A percentile compares a stretch with the other conserved stretches of the same genome.
phyloP scores from a whole-genome alignment of 1,140 invertebrate species.

The Triops cancriformis region DNA sequence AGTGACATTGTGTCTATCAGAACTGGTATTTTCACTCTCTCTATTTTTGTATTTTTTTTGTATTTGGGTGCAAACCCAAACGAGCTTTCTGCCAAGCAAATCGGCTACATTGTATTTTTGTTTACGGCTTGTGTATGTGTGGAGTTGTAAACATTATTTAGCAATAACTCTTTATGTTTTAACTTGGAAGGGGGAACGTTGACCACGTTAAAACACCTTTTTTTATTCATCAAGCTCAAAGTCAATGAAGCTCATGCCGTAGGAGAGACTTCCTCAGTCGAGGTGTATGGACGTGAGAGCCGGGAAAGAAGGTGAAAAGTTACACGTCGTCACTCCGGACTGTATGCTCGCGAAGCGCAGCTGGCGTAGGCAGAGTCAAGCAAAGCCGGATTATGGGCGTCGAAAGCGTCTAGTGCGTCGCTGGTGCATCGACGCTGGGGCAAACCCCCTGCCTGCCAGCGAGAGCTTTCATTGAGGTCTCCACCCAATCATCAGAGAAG shows the following conservation, averaged over 20 bases:
- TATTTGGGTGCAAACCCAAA: not conserved
- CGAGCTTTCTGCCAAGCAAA: too few relatives aligned
- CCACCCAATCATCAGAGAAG: not conserved
- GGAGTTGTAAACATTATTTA: too few relatives aligned
- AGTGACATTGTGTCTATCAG: not conserved
- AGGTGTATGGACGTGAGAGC: too few relatives aligned
- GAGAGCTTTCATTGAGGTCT: not conserved
- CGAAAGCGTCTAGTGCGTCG: not conserved
- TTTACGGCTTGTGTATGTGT: too few relatives aligned
- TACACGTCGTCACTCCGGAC: constrained; percentile 7
- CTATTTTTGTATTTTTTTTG: too few relatives aligned
- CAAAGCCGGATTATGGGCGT: not conserved
- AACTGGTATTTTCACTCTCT: not conserved
- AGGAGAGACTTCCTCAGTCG: too few relatives aligned
- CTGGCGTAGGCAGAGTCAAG: not conserved
- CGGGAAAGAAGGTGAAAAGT: not conserved
- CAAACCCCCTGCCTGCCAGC: not conserved
- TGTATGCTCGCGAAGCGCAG: not conserved
- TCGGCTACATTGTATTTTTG: too few relatives aligned
- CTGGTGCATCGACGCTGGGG: not conserved
- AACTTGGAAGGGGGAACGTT: too few relatives aligned
- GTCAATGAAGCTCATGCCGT: too few relatives aligned
- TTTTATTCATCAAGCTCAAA: too few relatives aligned
- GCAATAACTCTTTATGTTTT: too few relatives aligned
- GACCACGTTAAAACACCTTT: too few relatives aligned